Evolutionary conservation across 2,888 invertebrate species (phyloP), one percentile per base, ranked within the genome.

Genomic region (Tyria jacobaeae): DNA sequence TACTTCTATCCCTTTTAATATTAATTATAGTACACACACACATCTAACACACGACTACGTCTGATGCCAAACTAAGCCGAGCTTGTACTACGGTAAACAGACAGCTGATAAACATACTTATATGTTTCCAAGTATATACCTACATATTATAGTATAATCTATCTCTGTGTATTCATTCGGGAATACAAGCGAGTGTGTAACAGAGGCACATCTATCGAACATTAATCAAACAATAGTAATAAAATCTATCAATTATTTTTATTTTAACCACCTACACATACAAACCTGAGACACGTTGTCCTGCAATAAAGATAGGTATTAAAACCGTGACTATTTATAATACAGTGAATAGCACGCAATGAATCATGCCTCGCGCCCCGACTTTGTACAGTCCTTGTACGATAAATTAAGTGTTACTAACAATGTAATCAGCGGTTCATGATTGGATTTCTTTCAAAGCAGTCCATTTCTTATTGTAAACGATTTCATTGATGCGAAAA

Each of bases 371-470:
- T 21, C 9, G 44, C 44, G 21, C 44, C 21, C 21, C 17, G 21
- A 44, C 21, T n/a, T 44, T 44, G 21, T 44, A 21, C 21, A 44
- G 44, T 12, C 44, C 44, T 44, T 44, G 21, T 44, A 44, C 44
- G 44, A 12, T 21, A 21, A 44, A 44, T 44, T 17, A 44, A 44
- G 44, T 44, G 44, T 44, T 21, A 21, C 21, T 44, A 44, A 21
- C 10, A 44, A 44, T 21, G 12, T 44, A 44, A 44, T 44, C 44
- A 44, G 21, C 21, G 21, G 44, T 21, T 44, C 44, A 44, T 44
- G 44, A 44, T 44, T 44, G 44, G 44, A 21, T 44, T 44, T 44
- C 44, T 44, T 44, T 44, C 44, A 44, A 44, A 44, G 44, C 21
- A 44, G 44, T 44, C 44, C 12, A 44, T 44, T 44, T 44, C 44